Percentiles rank a stretch among this genome's conserved stretches.
phyloP scores from a whole-genome alignment of 1,140 invertebrate genomes.

The Leptopilina boulardi region DNA sequence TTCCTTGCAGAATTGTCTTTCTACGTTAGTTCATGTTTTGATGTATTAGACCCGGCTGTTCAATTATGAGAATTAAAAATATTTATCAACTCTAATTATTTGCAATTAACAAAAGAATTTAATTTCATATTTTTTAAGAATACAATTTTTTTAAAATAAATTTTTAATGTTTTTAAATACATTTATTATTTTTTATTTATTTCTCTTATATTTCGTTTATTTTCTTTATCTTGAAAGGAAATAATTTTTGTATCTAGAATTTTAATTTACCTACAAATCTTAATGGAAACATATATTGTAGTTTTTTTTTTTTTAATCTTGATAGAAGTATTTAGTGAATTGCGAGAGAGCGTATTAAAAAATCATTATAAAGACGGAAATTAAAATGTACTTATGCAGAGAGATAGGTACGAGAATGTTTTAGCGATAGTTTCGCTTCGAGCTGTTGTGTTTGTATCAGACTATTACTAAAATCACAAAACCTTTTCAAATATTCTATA shows the following conservation, averaged over 20 bases:
- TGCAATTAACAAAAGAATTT: too few relatives aligned
- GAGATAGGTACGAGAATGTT: not conserved
- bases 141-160: too few relatives aligned
- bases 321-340: not conserved
- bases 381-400: not conserved
- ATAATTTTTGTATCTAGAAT: too few relatives aligned
- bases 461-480: constrained; percentile 10
- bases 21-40: not conserved
- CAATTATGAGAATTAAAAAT: not conserved
- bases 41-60: constrained; percentile 4
- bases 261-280: too few relatives aligned
- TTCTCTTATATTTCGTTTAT: too few relatives aligned
- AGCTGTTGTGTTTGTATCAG: not conserved
- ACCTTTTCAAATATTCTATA: not conserved
- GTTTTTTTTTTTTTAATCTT: not conserved
- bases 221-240: too few relatives aligned
- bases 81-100: not conserved
- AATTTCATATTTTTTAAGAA: too few relatives aligned
- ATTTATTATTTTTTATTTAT: too few relatives aligned
- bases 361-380: not conserved
- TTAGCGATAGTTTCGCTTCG: not conserved
- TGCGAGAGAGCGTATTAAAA: not conserved
- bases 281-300: too few relatives aligned
- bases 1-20: constrained; percentile 24
- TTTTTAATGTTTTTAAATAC: too few relatives aligned